Base-by-base conservation (phyloP, 2,797 vertebrate genomes). In the Sebastolobus alascanus region DNA sequence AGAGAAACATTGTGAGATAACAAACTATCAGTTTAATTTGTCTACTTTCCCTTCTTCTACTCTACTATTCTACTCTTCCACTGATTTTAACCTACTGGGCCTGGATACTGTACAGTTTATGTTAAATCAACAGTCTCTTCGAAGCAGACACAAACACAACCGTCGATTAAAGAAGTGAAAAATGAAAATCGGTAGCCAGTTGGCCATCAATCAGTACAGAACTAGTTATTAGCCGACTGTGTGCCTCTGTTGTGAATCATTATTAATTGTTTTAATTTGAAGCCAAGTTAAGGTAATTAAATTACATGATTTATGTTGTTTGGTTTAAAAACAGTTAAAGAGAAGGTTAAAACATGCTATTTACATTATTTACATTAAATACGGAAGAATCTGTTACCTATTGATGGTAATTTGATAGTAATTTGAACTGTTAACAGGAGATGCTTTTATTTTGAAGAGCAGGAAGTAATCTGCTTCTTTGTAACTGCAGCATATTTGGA, bases 121-220 rank as follows among this genome's bases (percentile, higher is more conserved):
- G 38, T n/a, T 50, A 77, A 75, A 67, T 4, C 31, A 71, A 43
- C n/a, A 10, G 43, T 29, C 7, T 69, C 67, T 40, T 35, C 5
- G 54, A 52, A 46, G 25, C 10, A 18, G 29, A 67, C n/a, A 5
- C 6, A 33, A 54, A 54, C 13, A 31, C 9, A 43, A 33, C 13
- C 38, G 16, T 63, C 29, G 50, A 3, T 55, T 22, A 55, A 75
- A 43, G n/a, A 66, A 4, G 29, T 27, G n/a, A 61, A 50, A 60
- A 37, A 56, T n/a, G 0, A 40, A 29, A 8, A 64, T 56, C 12
- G 40, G 40, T 43, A 43, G 40, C 20, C 14, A 22, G 56, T 14
- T 35, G 18, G 35, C n/a, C 75, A 50, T 73, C 43, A 31, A 50
- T 70, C 27, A 70, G 0, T 27, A 14, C 38, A 27, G 22, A 25